Evolutionary conservation across 2,797 vertebrate genomes (phyloP).

Genomic region (Notolepis coatsorum): DNA sequence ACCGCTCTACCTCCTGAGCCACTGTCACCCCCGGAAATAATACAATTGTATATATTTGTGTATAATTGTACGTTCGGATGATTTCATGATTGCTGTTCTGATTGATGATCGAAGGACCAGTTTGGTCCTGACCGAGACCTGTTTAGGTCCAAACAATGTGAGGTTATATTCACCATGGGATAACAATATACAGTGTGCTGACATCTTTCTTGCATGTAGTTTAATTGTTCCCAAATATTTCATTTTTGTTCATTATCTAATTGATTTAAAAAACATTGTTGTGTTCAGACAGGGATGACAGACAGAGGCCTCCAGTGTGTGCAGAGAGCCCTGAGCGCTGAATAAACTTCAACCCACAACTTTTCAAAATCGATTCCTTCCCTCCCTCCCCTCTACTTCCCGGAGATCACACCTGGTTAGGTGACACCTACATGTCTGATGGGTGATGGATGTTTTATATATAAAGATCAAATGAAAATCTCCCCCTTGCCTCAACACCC

Average conservation of each 20-base stretch:
- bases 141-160: too few relatives aligned
- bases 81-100: too few relatives aligned
- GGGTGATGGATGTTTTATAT: constrained; percentile 85
- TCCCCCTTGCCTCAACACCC: constrained; percentile 16
- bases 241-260: not conserved
- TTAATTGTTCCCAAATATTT: constrained; percentile 14
- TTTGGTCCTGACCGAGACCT: too few relatives aligned
- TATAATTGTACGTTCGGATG: too few relatives aligned
- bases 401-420: constrained; percentile 77
- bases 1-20: too few relatives aligned
- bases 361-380: constrained; percentile 69
- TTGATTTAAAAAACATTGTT: constrained; percentile 34
- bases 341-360: constrained; percentile 69
- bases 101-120: too few relatives aligned
- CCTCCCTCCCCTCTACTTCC: constrained; percentile 51
- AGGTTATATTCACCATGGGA: too few relatives aligned
- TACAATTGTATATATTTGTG: too few relatives aligned
- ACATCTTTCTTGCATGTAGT: too few relatives aligned
- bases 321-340: constrained; percentile 36
- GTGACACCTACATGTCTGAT: constrained; percentile 80
- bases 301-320: constrained; percentile 35
- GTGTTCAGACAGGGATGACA: constrained; percentile 20
- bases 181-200: too few relatives aligned
- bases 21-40: too few relatives aligned
- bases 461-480: constrained; percentile 82